phyloP scores from a whole-genome alignment of 2,888 invertebrate genomes.

The Pterostichus madidus region DNA sequence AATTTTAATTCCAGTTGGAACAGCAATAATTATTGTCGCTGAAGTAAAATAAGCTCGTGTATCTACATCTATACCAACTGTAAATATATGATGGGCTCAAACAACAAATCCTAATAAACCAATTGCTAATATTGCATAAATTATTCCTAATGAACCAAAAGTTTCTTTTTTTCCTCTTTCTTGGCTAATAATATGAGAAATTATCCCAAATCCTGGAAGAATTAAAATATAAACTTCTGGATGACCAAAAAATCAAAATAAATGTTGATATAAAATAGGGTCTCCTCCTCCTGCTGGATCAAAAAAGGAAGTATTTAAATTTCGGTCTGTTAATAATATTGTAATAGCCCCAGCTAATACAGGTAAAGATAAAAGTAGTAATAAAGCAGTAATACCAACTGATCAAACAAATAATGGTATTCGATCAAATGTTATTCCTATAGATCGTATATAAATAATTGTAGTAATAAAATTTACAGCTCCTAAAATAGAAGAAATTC shows the following conservation, averaged over 20 bases:
- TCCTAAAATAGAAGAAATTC: no score
- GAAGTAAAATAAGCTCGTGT: constrained; percentile 91
- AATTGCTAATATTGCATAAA: no score
- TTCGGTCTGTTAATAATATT: constrained; percentile 88
- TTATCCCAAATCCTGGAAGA: constrained; percentile 90
- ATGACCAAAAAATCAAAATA: constrained; percentile 94
- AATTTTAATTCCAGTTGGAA: constrained; percentile 91
- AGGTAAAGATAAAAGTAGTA: constrained; percentile 85
- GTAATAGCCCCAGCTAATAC: constrained; percentile 90
- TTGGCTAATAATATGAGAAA: constrained; percentile 88
- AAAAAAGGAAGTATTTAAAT: constrained; percentile 90
- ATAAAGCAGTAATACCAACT: constrained; percentile 83
- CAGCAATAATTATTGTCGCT: constrained; percentile 92
- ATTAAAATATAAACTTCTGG: constrained; percentile 94
- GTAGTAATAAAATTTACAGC: constrained; percentile 89
- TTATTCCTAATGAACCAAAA: constrained; percentile 83
- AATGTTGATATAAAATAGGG: constrained; percentile 89
- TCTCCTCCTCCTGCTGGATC: constrained; percentile 90
- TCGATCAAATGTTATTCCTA: constrained; percentile 81
- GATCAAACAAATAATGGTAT: constrained; percentile 88
- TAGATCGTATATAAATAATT: constrained; percentile 85
- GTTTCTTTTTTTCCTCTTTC: constrained; percentile 87
- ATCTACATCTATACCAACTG: constrained; percentile 90
- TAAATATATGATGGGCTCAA: constrained; percentile 92
- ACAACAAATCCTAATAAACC: no score